Evolutionary conservation across 1,140 invertebrate species (phyloP).

Genomic region (Gryllus bimaculatus): DNA sequence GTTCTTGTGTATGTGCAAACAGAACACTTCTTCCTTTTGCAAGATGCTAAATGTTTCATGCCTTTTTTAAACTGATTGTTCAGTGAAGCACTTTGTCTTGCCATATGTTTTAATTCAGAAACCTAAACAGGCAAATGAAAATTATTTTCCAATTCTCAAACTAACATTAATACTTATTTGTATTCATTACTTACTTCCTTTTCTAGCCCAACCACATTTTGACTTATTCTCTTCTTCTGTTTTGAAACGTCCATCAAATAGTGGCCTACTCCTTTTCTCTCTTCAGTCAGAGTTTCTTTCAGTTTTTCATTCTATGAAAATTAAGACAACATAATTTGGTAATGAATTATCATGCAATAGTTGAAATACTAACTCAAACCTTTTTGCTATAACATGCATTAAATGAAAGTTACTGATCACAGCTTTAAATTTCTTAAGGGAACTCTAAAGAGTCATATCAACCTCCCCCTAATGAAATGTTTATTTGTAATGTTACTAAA

Average conservation of each 20-base stretch:
- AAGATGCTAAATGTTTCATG: slow-evolving; percentile 41
- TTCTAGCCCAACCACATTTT: slow-evolving; percentile 26
- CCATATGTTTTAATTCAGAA: slow-evolving; percentile 31
- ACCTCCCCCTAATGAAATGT: too few species aligned
- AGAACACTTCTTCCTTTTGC: slow-evolving; percentile 45
- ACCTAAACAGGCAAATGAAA: slow-evolving; percentile 23
- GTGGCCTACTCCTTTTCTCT: slow-evolving; percentile 34
- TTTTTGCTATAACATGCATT: too few species aligned
- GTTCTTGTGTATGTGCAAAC: slow-evolving; percentile 49
- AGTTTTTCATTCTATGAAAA: slow-evolving; percentile 41
- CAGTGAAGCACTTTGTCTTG: slow-evolving; percentile 34
- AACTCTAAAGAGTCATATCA: too few species aligned
- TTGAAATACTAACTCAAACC: too few species aligned
- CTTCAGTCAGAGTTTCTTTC: slow-evolving; percentile 40
- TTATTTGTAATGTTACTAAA: too few species aligned
- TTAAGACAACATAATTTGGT: slow-evolving; percentile 7
- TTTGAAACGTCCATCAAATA: slow-evolving; percentile 19
- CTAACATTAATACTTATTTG: too few species aligned
- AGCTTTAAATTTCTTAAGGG: too few species aligned
- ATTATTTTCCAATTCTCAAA: background rate
- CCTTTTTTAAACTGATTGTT: slow-evolving; percentile 42
- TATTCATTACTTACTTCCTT: slow-evolving; percentile 26
- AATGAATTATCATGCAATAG: background rate
- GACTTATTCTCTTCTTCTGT: slow-evolving; percentile 22
- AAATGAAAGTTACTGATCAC: too few species aligned